These are phyloP conservation scores for Apis dorsata DNA, from an alignment of 1,140 invertebrate genomes.

Conservation along the genomic window DNA sequence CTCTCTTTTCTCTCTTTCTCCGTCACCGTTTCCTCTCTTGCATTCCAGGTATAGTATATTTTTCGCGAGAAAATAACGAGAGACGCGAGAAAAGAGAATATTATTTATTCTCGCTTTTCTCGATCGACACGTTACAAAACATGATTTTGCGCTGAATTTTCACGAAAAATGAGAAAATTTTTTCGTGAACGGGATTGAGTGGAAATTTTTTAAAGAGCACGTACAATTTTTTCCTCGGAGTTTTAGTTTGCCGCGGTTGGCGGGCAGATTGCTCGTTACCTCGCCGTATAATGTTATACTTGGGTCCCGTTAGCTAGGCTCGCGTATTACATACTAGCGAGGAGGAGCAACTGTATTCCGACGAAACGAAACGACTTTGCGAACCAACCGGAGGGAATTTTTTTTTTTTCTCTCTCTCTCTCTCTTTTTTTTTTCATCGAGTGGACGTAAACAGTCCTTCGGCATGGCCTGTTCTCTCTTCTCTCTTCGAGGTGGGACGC, in stretches of 20 bases:
- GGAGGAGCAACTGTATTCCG: slow-evolving; percentile 32
- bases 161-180: neutral
- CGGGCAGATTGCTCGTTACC: slow-evolving; percentile 14
- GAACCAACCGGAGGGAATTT: neutral
- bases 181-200: neutral
- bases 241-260: neutral
- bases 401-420: neutral
- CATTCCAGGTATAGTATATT: slow-evolving; percentile 19
- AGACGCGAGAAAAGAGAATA: neutral
- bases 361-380: slow-evolving; percentile 21
- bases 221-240: slow-evolving; percentile 1
- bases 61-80: neutral
- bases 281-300: slow-evolving; percentile 47
- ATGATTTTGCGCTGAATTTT: slow-evolving; percentile 2
- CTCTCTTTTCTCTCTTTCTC: neutral
- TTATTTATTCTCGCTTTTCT: neutral
- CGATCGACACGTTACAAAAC: neutral
- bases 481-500: neutral
- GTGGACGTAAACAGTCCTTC: neutral
- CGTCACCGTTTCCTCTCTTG: neutral
- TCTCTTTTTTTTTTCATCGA: slow-evolving; percentile 11
- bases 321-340: slow-evolving; percentile 46
- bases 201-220: neutral
- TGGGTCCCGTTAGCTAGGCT: slow-evolving; percentile 44
- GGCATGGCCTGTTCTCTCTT: neutral